Conservation (phyloP, 2,888 invertebrate genomes). For the Scaptodrosophila latifasciaeformis region DNA sequence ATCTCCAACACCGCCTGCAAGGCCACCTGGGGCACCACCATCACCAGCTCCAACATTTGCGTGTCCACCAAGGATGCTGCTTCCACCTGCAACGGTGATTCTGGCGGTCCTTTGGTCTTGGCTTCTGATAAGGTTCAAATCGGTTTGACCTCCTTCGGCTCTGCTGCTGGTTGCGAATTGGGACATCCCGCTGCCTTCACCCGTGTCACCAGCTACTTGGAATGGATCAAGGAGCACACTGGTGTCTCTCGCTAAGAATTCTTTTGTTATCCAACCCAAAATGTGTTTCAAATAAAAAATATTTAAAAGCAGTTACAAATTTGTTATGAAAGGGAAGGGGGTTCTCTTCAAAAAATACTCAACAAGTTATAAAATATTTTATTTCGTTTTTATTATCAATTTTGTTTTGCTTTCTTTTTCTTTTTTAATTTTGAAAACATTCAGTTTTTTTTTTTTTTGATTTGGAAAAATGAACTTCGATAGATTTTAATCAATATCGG, state of each 20-base stretch:
- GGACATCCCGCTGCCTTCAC: constrained; percentile 60
- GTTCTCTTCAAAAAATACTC: too few species aligned
- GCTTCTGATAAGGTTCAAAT: constrained; percentile 37
- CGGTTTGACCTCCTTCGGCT: constrained; percentile 64
- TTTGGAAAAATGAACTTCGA: constrained; percentile 1
- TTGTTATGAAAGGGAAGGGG: too few species aligned
- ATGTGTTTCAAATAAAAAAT: too few species aligned
- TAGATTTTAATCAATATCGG: neutral
- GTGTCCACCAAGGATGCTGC: constrained; percentile 40
- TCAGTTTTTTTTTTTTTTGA: too few species aligned
- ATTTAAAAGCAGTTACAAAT: too few species aligned
- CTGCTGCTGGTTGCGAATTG: constrained; percentile 51
- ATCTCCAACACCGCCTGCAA: constrained; percentile 51
- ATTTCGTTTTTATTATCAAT: neutral
- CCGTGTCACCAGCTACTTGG: constrained; percentile 52
- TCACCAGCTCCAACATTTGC: constrained; percentile 50
- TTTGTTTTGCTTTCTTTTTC: constrained; percentile 1
- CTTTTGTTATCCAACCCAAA: too few species aligned
- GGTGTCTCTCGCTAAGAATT: constrained; percentile 31
- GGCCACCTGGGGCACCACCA: constrained; percentile 30
- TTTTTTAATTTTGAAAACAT: neutral
- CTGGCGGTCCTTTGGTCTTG: constrained; percentile 59
- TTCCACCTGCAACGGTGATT: constrained; percentile 60
- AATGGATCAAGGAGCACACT: constrained; percentile 56
- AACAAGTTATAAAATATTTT: too few species aligned